These are phyloP conservation scores for Clinocottus analis DNA, from an alignment of 2,113 vertebrate species.

Conservation along the genomic window DNA sequence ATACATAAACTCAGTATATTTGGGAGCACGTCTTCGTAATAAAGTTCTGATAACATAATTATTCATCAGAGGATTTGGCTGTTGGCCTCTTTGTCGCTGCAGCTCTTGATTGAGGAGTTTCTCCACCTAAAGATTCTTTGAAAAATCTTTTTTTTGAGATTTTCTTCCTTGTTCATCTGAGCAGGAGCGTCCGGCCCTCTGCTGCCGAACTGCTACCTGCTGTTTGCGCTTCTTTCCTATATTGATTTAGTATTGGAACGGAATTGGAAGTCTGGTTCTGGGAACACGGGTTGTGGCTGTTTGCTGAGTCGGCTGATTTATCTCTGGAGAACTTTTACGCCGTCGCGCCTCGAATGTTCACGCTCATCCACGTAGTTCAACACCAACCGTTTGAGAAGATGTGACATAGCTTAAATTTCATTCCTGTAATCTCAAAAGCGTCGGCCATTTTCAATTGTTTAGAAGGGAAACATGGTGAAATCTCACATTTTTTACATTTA, in stretches of 20 bases:
- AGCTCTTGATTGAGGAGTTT: no score
- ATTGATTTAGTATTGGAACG: background rate
- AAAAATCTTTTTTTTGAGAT: no score
- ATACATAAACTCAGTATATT: background rate
- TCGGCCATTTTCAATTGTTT: no score
- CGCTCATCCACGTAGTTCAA: no score
- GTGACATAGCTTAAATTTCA: no score
- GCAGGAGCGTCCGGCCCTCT: background rate
- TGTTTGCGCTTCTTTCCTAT: background rate
- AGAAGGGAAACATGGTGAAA: no score
- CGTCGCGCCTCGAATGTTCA: no score
- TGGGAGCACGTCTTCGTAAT: background rate
- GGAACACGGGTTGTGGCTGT: constrained; percentile 2
- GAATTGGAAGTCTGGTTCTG: background rate
- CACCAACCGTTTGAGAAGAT: no score
- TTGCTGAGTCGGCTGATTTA: constrained; percentile 8
- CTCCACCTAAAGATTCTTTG: no score
- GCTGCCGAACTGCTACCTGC: background rate
- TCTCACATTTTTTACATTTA: no score
- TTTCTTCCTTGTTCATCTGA: background rate
- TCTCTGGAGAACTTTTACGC: background rate
- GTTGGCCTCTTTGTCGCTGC: no score
- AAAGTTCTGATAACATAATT: background rate
- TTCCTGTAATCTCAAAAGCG: no score
- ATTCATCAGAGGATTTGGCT: background rate